Percentiles rank a stretch among this genome's conserved stretches.
These are phyloP conservation scores for Ceratothoa steindachneri DNA, from an alignment of 2,888 invertebrate species.

Conservation along the genomic window DNA sequence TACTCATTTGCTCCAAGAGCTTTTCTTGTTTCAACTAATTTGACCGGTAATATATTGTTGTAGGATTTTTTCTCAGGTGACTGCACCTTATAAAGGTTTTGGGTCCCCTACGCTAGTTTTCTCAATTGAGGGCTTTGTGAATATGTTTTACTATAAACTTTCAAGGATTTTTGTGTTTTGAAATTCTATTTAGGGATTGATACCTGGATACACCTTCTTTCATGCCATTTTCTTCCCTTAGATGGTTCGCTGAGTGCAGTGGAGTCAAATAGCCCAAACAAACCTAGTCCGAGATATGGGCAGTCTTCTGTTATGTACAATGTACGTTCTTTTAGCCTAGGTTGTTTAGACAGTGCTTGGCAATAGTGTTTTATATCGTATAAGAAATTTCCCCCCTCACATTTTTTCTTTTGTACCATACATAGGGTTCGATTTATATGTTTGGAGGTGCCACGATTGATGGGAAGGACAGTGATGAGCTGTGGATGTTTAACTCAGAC, in stretches of 20 bases:
- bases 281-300: conserved; percentile 75
- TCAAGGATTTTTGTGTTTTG: too few species aligned
- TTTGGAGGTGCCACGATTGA: conserved; percentile 77
- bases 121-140: too few species aligned
- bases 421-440: conserved; percentile 77
- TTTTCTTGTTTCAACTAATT: conserved; percentile 69
- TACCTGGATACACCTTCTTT: too few species aligned
- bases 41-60: conserved; percentile 67
- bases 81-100: too few species aligned
- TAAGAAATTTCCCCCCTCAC: too few species aligned
- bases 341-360: background rate
- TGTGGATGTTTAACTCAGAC: conserved; percentile 83
- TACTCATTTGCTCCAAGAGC: conserved; percentile 67
- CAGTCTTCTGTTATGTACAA: conserved; percentile 84
- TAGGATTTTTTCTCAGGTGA: too few species aligned
- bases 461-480: conserved; percentile 63
- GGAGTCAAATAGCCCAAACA: conserved; percentile 59
- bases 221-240: too few species aligned
- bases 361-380: background rate
- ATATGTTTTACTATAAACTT: background rate
- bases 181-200: too few species aligned
- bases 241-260: conserved; percentile 69
- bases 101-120: too few species aligned
- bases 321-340: conserved; percentile 52
- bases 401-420: too few species aligned